Percentiles rank a stretch among this genome's conserved stretches.
phyloP scores from a whole-genome alignment of 2,113 vertebrate genomes.

The Melospiza georgiana region DNA sequence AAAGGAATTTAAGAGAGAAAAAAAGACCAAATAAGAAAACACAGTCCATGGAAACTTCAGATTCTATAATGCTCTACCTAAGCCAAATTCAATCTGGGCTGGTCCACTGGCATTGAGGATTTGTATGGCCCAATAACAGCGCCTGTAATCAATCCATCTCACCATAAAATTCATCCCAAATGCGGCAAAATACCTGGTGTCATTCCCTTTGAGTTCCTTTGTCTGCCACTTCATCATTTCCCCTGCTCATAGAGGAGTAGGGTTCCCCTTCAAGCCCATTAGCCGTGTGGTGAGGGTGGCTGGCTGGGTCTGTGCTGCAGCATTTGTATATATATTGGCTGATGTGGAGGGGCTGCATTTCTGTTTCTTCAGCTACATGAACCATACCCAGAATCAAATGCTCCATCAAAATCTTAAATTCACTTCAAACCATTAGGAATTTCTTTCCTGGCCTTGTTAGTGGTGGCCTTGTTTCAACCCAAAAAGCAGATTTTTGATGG shows the following conservation, averaged over 20 bases:
- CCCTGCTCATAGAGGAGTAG: background rate
- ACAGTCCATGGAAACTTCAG: background rate
- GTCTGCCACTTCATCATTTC: constrained; percentile 49
- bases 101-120: background rate
- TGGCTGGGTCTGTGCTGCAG: background rate
- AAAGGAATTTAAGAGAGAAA: background rate
- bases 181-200: constrained; percentile 32
- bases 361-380: constrained; percentile 54
- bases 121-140: background rate
- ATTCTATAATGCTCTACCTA: background rate
- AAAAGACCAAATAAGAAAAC: background rate
- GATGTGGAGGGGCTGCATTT: background rate
- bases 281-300: background rate
- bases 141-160: constrained; percentile 11
- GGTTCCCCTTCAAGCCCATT: constrained; percentile 14
- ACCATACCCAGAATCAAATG: constrained; percentile 43
- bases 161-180: constrained; percentile 34
- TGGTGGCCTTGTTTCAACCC: constrained; percentile 70
- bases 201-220: constrained; percentile 8
- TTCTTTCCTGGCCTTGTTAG: constrained; percentile 59
- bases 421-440: constrained; percentile 45
- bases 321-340: constrained; percentile 30
- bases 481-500: constrained; percentile 40
- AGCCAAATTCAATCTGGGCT: constrained; percentile 3
- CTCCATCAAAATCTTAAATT: constrained; percentile 42